phyloP scores from a whole-genome alignment of 2,888 invertebrate species.

The Orgyia antiqua region DNA sequence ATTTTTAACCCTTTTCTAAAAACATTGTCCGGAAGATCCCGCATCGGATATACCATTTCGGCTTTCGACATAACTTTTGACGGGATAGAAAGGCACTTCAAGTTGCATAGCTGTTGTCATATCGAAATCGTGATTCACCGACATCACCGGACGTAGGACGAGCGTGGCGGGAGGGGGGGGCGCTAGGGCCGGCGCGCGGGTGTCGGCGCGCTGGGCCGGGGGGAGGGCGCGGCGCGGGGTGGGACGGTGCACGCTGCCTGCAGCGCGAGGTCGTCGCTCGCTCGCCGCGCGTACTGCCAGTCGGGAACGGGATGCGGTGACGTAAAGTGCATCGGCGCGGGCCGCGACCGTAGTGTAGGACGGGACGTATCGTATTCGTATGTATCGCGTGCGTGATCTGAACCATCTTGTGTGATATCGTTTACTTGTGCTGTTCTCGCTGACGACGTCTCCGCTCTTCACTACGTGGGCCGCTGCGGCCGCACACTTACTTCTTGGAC shows the following conservation, averaged over 20 bases:
- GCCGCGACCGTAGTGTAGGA: conserved; percentile 75
- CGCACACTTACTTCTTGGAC: conserved; percentile 38
- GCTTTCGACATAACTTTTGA: too few species aligned
- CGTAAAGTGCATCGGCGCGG: conserved; percentile 76
- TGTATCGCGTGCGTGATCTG: conserved; percentile 55
- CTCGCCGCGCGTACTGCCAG: conserved; percentile 58
- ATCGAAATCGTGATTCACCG: conserved; percentile 42
- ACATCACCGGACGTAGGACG: conserved; percentile 62
- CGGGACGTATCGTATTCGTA: conserved; percentile 68
- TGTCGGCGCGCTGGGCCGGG: conserved; percentile 37
- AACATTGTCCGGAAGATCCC: too few species aligned
- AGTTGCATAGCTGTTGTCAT: too few species aligned
- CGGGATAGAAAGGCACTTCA: too few species aligned
- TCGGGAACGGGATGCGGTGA: conserved; percentile 79
- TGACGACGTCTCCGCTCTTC: conserved; percentile 67
- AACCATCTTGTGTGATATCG: conserved; percentile 55
- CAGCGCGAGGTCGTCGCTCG: conserved; percentile 76
- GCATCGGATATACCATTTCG: too few species aligned
- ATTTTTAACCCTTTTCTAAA: too few species aligned
- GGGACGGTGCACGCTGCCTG: conserved; percentile 66
- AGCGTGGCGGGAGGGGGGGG: conserved; percentile 36
- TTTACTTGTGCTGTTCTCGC: conserved; percentile 51
- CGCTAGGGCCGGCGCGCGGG: conserved; percentile 29
- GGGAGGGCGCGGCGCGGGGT: conserved; percentile 46
- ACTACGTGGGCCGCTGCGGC: conserved; percentile 63